Percentiles rank a stretch among this genome's conserved stretches.
Conservation (phyloP, 2,797 vertebrate genomes). For the Anas acuta region DNA sequence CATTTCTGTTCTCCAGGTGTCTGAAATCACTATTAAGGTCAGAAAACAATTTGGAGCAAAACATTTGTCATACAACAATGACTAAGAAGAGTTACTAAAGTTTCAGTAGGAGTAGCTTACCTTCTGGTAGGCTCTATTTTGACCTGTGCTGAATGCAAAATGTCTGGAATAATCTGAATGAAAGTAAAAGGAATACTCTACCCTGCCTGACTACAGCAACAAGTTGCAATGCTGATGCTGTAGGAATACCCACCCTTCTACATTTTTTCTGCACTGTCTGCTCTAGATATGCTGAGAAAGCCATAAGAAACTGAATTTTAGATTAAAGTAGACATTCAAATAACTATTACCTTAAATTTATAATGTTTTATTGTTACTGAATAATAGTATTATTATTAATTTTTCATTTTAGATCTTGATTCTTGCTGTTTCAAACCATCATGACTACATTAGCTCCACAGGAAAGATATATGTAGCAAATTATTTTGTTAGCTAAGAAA, state of each 20-base stretch:
- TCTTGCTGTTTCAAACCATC: conserved; percentile 14
- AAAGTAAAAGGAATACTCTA: neutral
- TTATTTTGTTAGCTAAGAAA: conserved; percentile 53
- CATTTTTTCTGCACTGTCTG: neutral
- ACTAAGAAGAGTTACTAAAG: neutral
- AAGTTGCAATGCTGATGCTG: neutral
- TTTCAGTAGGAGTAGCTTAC: neutral
- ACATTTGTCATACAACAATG: neutral
- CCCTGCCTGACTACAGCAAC: neutral
- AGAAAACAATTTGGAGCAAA: neutral
- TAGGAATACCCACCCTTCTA: neutral
- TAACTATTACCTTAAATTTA: neutral
- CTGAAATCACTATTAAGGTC: neutral
- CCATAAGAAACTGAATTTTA: neutral
- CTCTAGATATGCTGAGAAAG: neutral
- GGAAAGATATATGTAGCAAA: conserved; percentile 23
- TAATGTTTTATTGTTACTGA: neutral
- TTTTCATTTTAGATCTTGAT: neutral
- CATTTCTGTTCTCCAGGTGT: neutral
- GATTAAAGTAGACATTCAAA: neutral
- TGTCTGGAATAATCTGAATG: neutral
- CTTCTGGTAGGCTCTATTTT: neutral
- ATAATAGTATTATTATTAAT: neutral
- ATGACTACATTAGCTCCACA: neutral
- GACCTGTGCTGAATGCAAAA: neutral